These are phyloP conservation scores for Eutrigla gurnardus DNA, from an alignment of 2,797 vertebrate genomes.

Conservation along the genomic window DNA sequence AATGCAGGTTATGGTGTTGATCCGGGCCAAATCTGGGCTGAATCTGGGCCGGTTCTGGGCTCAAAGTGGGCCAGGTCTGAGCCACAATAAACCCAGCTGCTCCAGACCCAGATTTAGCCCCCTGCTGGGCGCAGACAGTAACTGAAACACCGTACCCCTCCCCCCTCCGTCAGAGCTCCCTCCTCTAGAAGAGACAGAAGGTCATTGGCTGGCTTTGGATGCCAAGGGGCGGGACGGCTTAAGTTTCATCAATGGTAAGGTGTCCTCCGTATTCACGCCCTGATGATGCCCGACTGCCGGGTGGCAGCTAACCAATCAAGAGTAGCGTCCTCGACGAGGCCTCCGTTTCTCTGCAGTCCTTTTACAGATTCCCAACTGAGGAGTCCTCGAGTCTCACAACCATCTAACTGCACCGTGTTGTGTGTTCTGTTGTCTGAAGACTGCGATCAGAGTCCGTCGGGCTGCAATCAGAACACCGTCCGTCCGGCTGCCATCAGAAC, in stretches of 20 bases:
- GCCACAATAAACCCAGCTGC: slow-evolving; percentile 53
- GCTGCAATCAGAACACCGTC: too few species aligned
- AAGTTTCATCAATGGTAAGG: slow-evolving; percentile 83
- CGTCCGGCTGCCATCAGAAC: too few species aligned
- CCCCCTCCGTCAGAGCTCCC: slow-evolving; percentile 76
- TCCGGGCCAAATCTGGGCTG: slow-evolving; percentile 72
- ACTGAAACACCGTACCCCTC: slow-evolving; percentile 80
- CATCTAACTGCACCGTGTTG: slow-evolving; percentile 34
- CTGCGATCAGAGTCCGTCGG: slow-evolving; percentile 47
- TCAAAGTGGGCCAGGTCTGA: slow-evolving; percentile 34
- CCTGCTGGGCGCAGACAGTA: slow-evolving; percentile 68
- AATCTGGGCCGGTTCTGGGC: slow-evolving; percentile 38
- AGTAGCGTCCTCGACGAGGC: slow-evolving; percentile 45
- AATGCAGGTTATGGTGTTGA: slow-evolving; percentile 75
- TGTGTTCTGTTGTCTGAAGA: slow-evolving; percentile 30
- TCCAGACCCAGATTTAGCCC: slow-evolving; percentile 79
- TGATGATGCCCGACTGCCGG: slow-evolving; percentile 59
- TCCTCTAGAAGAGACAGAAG: slow-evolving; percentile 81
- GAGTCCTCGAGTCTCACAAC: slow-evolving; percentile 55
- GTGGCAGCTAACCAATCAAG: slow-evolving; percentile 49
- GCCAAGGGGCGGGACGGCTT: slow-evolving; percentile 72
- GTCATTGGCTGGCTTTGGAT: slow-evolving; percentile 79
- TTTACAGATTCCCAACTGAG: slow-evolving; percentile 79
- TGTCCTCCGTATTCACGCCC: slow-evolving; percentile 67
- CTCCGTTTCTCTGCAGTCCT: slow-evolving; percentile 52